Evolutionary conservation across 2,888 invertebrate species (phyloP).

Genomic region (Tholera decimalis): DNA sequence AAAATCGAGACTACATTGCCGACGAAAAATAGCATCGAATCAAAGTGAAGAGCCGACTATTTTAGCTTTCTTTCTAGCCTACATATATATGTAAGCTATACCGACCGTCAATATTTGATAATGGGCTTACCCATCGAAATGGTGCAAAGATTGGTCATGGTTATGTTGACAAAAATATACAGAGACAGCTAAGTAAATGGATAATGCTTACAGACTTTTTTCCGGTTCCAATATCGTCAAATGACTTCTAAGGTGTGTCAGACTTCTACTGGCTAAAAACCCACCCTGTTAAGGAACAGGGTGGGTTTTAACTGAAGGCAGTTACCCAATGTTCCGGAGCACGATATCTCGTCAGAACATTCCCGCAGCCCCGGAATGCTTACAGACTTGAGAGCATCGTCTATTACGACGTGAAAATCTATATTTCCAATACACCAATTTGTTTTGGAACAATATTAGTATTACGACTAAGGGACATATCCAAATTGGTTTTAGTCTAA

Average conservation of each 20-base stretch:
- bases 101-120: slow-evolving; percentile 24
- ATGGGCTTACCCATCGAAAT: slow-evolving; percentile 20
- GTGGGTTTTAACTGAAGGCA: no score
- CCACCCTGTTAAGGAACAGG: no score
- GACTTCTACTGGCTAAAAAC: no score
- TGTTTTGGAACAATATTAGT: not conserved
- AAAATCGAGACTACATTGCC: not conserved
- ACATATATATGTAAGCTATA: slow-evolving; percentile 13
- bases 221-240: no score
- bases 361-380: no score
- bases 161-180: slow-evolving; percentile 2
- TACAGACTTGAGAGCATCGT: not conserved
- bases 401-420: not conserved
- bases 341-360: no score
- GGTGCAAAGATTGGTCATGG: slow-evolving; percentile 20
- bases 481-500: not conserved
- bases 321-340: no score
- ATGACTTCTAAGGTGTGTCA: no score
- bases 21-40: not conserved
- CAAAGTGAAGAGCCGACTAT: not conserved
- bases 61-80: slow-evolving; percentile 15
- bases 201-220: not conserved
- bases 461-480: not conserved
- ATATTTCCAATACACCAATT: not conserved
- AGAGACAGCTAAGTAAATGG: not conserved